Base-by-base conservation (phyloP, 2,888 invertebrate species). In the Pristionchus arcanus region DNA sequence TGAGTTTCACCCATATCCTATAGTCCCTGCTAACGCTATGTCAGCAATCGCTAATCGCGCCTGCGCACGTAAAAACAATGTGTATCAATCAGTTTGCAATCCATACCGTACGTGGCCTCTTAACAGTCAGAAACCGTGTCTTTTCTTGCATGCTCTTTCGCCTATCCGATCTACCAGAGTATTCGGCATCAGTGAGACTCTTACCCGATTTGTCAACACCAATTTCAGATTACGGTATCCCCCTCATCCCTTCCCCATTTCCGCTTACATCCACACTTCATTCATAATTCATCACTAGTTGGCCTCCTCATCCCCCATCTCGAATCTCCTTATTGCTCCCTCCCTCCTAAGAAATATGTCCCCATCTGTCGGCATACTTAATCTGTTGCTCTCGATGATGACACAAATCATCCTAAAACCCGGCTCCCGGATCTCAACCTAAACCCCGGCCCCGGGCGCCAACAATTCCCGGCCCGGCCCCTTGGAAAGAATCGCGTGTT, bases 351-450 rank as follows among this genome's bases (percentile, higher is more conserved):
- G 81, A 81, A n/a, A 81, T 53, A 49, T 53, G 11, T n/a, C 49
- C 74, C 81, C 81, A 81, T 81, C 81, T 81, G 81, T 81, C 11
- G 49, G 81, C 81, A 81, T 81, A 81, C 81, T 81, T 81, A 81
- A 81, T 85, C 34, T 59, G 85, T 59, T 85, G 85, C 83, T 83
- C 83, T 83, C 7, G 55, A 71, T 42, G 15, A n/a, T 21, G 59
- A 31, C 21, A 59, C 31, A 85, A 49, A 59, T 55, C 85, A 59
- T 85, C 59, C 34, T n/a, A 11, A 19, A 31, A 74, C 37, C 37
- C 74, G 81, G 49, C 13, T 9, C 68, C n/a, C 68, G 31, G 19
- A 71, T 77, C 19, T 77, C 37, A 37, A 37, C 53, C n/a, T 31
- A 15, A 53, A 31, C 53, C 55, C 84, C 53, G 34, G 31, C 15